Conservation (phyloP, 2,888 invertebrate species). For the Mythimna loreyi region DNA sequence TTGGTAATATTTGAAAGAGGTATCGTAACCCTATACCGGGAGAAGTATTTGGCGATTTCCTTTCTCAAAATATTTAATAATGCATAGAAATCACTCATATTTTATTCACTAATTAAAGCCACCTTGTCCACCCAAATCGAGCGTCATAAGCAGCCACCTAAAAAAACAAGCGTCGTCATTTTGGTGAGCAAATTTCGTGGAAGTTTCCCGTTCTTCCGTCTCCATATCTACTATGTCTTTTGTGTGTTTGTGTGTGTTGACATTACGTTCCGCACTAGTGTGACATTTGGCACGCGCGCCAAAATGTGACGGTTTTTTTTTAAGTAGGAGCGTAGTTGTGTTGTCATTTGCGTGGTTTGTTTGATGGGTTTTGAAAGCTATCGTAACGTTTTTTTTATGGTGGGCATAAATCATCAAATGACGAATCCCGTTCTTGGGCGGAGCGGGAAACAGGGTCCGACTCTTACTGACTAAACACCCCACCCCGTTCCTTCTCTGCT, state of each 20-base stretch:
- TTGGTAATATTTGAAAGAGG: too few species aligned
- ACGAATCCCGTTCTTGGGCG: too few species aligned
- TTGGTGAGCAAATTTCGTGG: conserved; percentile 89
- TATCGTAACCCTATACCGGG: too few species aligned
- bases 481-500: too few species aligned
- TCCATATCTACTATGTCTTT: conserved; percentile 77
- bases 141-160: conserved; percentile 86
- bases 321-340: conserved; percentile 34
- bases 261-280: conserved; percentile 64
- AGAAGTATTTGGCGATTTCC: too few species aligned
- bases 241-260: conserved; percentile 75
- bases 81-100: neutral
- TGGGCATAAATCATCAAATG: too few species aligned
- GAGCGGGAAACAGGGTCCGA: too few species aligned
- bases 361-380: conserved; percentile 14
- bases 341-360: conserved; percentile 36
- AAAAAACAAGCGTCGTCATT: conserved; percentile 91
- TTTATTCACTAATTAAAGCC: conserved; percentile 66
- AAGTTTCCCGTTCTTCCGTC: conserved; percentile 86
- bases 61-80: too few species aligned
- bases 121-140: conserved; percentile 75
- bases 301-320: conserved; percentile 47
- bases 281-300: conserved; percentile 67
- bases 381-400: too few species aligned
- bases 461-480: too few species aligned